These are phyloP conservation scores for Pollenia angustigena DNA, from an alignment of 2,888 invertebrate genomes.

Conservation along the genomic window DNA sequence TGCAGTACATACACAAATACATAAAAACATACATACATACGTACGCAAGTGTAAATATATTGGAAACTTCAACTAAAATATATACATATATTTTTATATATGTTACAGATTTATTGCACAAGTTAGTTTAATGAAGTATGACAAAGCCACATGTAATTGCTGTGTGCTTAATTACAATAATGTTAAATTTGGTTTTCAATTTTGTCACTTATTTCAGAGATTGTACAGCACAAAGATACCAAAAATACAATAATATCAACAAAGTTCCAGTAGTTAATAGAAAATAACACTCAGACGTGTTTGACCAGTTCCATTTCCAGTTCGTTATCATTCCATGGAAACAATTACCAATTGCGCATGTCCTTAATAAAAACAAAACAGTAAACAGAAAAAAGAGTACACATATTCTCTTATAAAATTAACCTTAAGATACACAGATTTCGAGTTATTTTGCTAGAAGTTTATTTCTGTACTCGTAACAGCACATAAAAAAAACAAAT, in stretches of 20 bases:
- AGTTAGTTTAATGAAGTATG: neutral
- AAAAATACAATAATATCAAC: neutral
- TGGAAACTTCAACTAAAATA: constrained; percentile 4
- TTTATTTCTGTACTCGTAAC: no score
- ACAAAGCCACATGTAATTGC: neutral
- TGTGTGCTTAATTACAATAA: no score
- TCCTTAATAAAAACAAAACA: constrained; percentile 22
- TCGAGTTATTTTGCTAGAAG: neutral
- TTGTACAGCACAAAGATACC: no score
- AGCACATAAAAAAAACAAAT: no score
- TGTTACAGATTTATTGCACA: constrained; percentile 5
- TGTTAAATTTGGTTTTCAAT: no score
- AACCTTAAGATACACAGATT: constrained; percentile 2
- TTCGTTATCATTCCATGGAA: constrained; percentile 72
- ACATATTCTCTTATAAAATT: neutral
- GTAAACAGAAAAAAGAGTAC: neutral
- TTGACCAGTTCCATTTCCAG: constrained; percentile 28
- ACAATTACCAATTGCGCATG: constrained; percentile 57
- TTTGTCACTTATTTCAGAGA: no score
- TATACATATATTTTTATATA: no score
- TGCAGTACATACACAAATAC: neutral
- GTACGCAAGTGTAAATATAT: neutral
- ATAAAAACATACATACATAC: neutral
- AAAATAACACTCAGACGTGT: neutral
- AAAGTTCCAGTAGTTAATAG: constrained; percentile 1